A percentile compares a stretch with the other conserved stretches of the same genome.
Evolutionary conservation across 1,140 invertebrate species (phyloP).

Genomic region (Akabosia matsudoensis): DNA sequence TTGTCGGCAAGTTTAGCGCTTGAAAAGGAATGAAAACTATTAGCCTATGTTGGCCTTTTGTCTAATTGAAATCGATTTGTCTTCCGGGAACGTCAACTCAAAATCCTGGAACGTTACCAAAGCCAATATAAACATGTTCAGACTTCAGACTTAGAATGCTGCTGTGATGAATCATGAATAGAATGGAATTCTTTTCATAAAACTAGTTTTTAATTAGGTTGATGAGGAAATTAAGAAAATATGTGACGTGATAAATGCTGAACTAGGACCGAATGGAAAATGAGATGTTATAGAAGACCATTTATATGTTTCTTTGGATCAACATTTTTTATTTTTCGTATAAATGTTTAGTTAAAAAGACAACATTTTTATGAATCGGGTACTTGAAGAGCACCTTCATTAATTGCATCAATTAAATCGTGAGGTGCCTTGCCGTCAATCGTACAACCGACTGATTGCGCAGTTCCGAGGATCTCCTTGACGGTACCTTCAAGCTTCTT

Average conservation of each 20-base stretch:
- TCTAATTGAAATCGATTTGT: conserved; percentile 37
- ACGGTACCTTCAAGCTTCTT: conserved; percentile 84
- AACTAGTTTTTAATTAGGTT: too few relatives aligned
- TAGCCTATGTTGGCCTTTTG: neutral
- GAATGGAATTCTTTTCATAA: too few relatives aligned
- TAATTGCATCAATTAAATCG: conserved; percentile 90
- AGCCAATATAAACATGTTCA: neutral
- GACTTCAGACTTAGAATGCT: neutral
- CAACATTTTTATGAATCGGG: conserved; percentile 80
- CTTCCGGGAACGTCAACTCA: conserved; percentile 11
- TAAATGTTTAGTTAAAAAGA: too few relatives aligned
- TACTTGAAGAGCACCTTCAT: conserved; percentile 78
- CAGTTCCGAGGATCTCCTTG: conserved; percentile 96
- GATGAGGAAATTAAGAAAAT: too few relatives aligned
- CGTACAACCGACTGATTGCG: conserved; percentile 78
- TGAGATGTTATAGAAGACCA: too few relatives aligned
- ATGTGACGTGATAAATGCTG: too few relatives aligned
- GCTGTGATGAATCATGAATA: neutral
- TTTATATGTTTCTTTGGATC: too few relatives aligned
- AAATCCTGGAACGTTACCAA: neutral
- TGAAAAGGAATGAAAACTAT: conserved; percentile 10
- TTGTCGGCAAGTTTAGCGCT: neutral
- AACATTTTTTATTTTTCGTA: too few relatives aligned
- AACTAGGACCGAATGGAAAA: too few relatives aligned
- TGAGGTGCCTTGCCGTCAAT: conserved; percentile 85